Evolutionary conservation across 1,140 invertebrate species (phyloP).

Genomic region (Pseudobourletiella spinata): DNA sequence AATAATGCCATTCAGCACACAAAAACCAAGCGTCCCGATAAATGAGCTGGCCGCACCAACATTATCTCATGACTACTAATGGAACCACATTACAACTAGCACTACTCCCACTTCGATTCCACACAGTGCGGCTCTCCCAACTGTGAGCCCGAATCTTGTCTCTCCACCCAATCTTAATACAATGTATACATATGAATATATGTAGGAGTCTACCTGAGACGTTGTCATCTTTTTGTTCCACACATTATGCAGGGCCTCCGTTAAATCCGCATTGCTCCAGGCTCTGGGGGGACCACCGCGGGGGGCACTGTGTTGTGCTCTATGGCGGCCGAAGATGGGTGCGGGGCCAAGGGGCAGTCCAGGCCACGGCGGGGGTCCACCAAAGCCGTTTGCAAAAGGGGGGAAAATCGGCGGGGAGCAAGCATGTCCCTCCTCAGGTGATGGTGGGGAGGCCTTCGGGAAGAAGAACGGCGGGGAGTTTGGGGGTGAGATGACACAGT

Average conservation of each 20-base stretch:
- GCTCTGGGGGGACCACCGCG: slow-evolving; percentile 75
- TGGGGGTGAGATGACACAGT: background rate
- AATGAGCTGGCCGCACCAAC: too few species aligned
- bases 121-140: too few species aligned
- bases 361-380: slow-evolving; percentile 19
- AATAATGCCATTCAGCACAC: too few species aligned
- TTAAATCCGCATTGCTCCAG: slow-evolving; percentile 81
- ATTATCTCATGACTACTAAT: too few species aligned
- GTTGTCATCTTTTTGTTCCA: slow-evolving; percentile 94
- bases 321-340: slow-evolving; percentile 32
- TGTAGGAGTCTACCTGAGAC: slow-evolving; percentile 51
- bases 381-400: slow-evolving; percentile 1
- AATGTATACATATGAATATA: too few species aligned
- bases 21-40: too few species aligned
- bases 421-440: slow-evolving; percentile 2
- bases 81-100: too few species aligned
- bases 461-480: slow-evolving; percentile 1
- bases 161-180: too few species aligned
- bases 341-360: slow-evolving; percentile 29
- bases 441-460: slow-evolving; percentile 3
- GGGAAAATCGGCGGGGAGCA: background rate
- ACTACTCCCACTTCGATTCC: too few species aligned
- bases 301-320: slow-evolving; percentile 75
- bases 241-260: slow-evolving; percentile 76
- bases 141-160: too few species aligned